These are phyloP conservation scores for Anguilla rostrata DNA, from an alignment of 2,113 vertebrate species.

Conservation along the genomic window DNA sequence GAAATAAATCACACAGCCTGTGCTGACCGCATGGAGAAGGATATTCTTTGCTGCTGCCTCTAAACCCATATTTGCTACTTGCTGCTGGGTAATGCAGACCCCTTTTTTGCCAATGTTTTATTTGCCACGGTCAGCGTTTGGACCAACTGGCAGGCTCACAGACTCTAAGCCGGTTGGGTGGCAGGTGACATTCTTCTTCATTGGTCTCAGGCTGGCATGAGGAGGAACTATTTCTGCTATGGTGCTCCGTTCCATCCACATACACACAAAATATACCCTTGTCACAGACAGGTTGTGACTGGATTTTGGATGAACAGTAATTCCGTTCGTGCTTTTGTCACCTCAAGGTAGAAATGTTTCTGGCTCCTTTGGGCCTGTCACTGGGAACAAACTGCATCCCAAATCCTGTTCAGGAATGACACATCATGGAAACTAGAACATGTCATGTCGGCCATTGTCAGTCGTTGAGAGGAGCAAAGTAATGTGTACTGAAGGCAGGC, in stretches of 20 bases:
- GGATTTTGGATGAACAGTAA: neutral
- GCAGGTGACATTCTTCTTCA: neutral
- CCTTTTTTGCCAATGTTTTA: neutral
- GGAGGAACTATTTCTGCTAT: neutral
- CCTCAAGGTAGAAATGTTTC: neutral
- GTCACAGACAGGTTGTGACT: neutral
- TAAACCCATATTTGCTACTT: no score
- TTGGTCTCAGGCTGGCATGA: neutral
- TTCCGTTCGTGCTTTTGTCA: neutral
- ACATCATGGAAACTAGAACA: neutral
- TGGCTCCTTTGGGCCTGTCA: neutral
- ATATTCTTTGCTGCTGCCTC: neutral
- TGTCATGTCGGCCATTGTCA: neutral
- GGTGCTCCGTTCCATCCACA: neutral
- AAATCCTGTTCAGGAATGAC: neutral
- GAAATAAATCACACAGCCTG: neutral
- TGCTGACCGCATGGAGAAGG: neutral
- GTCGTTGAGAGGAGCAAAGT: neutral
- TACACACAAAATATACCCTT: neutral
- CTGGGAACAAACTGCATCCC: neutral
- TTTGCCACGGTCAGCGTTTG: neutral
- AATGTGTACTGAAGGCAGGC: neutral
- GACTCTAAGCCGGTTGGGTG: neutral
- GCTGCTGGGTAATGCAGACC: no score
- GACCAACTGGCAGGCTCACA: neutral